These are phyloP conservation scores for Gephyroberyx darwinii DNA, from an alignment of 2,797 vertebrate species.

Conservation along the genomic window DNA sequence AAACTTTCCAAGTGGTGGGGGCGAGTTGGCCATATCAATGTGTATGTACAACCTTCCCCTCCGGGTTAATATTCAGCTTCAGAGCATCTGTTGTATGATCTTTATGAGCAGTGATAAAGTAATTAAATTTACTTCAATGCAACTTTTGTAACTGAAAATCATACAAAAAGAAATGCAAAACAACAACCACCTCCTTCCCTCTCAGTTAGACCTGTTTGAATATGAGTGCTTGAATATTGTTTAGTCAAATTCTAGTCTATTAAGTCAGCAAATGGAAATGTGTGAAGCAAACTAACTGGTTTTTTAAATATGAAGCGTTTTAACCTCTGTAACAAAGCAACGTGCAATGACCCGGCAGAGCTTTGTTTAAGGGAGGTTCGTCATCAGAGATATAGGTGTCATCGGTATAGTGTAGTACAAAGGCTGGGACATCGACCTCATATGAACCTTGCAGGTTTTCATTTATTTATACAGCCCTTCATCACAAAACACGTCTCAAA, in stretches of 20 bases:
- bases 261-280: neutral
- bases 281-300: neutral
- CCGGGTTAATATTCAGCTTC: conserved; percentile 1
- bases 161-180: conserved; percentile 1
- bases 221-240: neutral
- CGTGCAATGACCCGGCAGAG: neutral
- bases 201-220: conserved; percentile 12
- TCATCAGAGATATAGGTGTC: neutral
- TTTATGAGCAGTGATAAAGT: neutral
- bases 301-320: neutral
- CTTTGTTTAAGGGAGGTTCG: neutral
- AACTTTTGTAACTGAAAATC: neutral
- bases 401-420: neutral
- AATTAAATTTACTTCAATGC: no score
- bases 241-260: conserved; percentile 24
- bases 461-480: no score
- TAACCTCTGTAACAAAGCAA: neutral
- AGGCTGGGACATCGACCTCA: neutral
- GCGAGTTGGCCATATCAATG: neutral
- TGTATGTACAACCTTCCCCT: conserved; percentile 3
- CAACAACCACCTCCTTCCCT: neutral
- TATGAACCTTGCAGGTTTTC: conserved; percentile 2
- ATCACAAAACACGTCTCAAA: no score
- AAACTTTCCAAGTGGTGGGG: neutral
- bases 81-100: no score